Conservation (phyloP, 2,888 invertebrate genomes). For the Electrophaes corylata region DNA sequence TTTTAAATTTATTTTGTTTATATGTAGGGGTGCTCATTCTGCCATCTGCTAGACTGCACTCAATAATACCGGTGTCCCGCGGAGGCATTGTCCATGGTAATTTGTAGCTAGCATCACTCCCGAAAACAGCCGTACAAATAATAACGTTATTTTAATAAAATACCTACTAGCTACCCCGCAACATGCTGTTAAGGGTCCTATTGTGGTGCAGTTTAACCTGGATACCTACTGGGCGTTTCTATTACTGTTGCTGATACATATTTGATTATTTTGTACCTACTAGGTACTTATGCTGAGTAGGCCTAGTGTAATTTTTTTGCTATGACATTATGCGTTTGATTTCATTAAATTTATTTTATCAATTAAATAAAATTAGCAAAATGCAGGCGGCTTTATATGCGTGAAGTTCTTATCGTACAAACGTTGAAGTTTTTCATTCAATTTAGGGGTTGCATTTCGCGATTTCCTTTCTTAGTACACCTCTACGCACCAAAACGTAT, state of each 20-base stretch:
- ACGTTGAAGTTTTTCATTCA: no score
- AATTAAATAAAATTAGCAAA: no score
- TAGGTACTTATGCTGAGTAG: neutral
- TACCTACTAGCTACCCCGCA: conserved; percentile 51
- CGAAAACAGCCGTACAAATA: conserved; percentile 75
- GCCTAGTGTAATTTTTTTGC: no score
- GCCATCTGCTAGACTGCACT: conserved; percentile 74
- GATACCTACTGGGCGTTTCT: conserved; percentile 48
- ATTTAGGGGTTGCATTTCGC: no score
- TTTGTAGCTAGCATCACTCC: conserved; percentile 79
- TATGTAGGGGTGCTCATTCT: conserved; percentile 49
- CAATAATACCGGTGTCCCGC: conserved; percentile 74
- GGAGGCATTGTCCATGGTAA: conserved; percentile 77
- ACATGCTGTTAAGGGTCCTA: conserved; percentile 40
- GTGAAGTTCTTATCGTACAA: no score
- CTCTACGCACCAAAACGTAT: no score
- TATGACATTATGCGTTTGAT: no score
- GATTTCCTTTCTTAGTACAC: no score
- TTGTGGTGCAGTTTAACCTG: conserved; percentile 49
- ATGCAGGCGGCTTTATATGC: no score
- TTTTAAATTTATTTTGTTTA: conserved; percentile 61
- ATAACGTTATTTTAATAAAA: conserved; percentile 79
- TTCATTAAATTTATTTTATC: no score
- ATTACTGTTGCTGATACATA: conserved; percentile 46
- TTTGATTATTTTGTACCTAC: conserved; percentile 33